These are phyloP conservation scores for Dromaius novaehollandiae DNA, from an alignment of 2,113 vertebrate genomes.

Conservation along the genomic window DNA sequence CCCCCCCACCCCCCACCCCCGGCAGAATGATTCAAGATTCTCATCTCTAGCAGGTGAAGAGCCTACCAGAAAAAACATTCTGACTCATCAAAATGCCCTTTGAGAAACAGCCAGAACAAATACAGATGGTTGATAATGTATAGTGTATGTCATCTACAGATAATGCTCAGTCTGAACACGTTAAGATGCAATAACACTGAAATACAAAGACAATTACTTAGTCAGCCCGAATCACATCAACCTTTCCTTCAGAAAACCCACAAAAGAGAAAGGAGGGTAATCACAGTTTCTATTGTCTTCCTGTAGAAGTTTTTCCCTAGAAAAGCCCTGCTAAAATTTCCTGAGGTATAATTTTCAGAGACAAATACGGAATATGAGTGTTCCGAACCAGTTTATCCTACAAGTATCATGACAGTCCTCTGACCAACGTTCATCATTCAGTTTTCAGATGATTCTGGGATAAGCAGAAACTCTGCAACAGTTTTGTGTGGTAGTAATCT, in stretches of 20 bases:
- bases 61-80: neutral
- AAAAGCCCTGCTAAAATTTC: neutral
- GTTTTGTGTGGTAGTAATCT: neutral
- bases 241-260: neutral
- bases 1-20: no score
- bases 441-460: neutral
- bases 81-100: conserved; percentile 35
- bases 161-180: neutral
- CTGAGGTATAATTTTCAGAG: neutral
- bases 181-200: neutral
- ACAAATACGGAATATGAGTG: neutral
- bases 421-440: neutral
- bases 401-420: neutral
- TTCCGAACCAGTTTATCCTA: neutral
- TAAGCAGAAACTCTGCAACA: neutral
- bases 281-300: neutral
- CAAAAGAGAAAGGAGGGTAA: neutral
- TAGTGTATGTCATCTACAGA: neutral
- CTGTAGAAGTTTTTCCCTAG: neutral
- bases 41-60: conserved; percentile 24
- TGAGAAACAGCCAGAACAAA: conserved; percentile 63
- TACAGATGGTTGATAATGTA: conserved; percentile 26
- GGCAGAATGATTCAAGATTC: conserved; percentile 1
- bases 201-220: neutral
- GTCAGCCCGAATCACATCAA: neutral